Evolutionary conservation across 2,797 vertebrate genomes (phyloP).

Genomic region (Cheirogaleus major): DNA sequence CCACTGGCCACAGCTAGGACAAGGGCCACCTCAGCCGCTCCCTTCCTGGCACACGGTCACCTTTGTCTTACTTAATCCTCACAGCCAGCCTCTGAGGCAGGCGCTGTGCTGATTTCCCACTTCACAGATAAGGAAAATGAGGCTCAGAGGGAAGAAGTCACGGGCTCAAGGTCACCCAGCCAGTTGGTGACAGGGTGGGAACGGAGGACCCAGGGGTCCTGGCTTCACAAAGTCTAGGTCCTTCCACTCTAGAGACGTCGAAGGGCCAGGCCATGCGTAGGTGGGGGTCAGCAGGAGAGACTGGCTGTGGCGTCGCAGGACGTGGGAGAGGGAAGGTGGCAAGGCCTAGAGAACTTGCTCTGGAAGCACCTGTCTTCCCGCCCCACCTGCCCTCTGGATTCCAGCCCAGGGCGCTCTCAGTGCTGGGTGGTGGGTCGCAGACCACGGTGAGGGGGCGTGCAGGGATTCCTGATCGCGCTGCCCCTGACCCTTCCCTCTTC

Average conservation of each 20-base stretch:
- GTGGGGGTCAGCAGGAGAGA: background rate
- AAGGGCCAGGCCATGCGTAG: background rate
- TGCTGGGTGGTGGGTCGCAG: background rate
- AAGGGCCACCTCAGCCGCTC: fast-evolving
- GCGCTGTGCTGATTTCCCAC: background rate
- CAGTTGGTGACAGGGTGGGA: background rate
- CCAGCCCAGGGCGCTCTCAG: background rate
- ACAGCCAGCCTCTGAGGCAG: background rate
- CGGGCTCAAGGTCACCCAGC: background rate
- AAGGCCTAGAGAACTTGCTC: background rate
- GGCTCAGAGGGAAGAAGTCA: background rate
- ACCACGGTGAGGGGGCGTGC: background rate
- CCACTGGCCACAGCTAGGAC: background rate
- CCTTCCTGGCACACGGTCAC: fast-evolving
- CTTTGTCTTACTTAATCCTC: background rate
- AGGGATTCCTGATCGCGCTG: background rate
- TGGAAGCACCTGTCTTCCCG: background rate
- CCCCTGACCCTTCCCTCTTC: background rate
- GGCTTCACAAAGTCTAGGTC: background rate
- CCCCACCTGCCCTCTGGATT: background rate
- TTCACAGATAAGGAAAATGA: constrained; percentile 49
- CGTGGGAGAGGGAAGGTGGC: background rate
- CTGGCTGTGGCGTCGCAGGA: background rate
- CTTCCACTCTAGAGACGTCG: background rate
- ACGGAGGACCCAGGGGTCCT: background rate